Conservation (phyloP, 2,888 invertebrate species). For the Dasysyrphus albostriatus region DNA sequence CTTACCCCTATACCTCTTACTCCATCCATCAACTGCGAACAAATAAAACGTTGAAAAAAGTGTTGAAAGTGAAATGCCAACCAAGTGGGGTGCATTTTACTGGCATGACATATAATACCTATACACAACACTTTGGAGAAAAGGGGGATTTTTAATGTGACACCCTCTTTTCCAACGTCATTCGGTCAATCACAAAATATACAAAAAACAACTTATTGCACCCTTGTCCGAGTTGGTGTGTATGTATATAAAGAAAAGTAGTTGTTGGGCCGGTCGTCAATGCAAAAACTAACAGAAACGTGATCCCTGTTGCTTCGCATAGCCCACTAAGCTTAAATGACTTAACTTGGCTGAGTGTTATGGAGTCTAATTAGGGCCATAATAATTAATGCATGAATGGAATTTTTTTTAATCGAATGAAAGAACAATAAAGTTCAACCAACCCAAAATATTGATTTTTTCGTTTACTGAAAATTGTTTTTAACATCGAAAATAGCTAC, state of each 20-base stretch:
- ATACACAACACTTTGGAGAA: background rate
- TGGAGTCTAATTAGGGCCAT: conserved; percentile 31
- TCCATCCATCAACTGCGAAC: background rate
- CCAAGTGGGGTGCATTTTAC: background rate
- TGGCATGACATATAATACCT: conserved; percentile 31
- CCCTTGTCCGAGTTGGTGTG: conserved; percentile 36
- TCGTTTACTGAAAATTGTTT: too few species aligned
- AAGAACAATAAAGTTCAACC: conserved; percentile 37
- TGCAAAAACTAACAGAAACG: conserved; percentile 43
- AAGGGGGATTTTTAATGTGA: conserved; percentile 15
- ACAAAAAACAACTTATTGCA: conserved; percentile 8
- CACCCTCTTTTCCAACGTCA: conserved; percentile 46
- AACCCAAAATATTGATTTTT: conserved; percentile 56
- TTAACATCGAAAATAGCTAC: too few species aligned
- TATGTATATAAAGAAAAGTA: background rate
- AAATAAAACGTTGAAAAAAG: conserved; percentile 35
- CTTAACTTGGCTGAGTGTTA: conserved; percentile 15
- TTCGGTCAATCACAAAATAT: conserved; percentile 32
- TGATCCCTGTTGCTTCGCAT: conserved; percentile 55
- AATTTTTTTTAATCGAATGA: conserved; percentile 18
- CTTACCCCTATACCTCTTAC: background rate
- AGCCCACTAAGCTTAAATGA: conserved; percentile 52
- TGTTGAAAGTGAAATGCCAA: conserved; percentile 55
- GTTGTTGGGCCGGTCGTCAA: background rate
- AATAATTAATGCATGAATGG: conserved; percentile 42